phyloP scores from a whole-genome alignment of 2,797 vertebrate genomes.

The Enteromius thamalakanensis region DNA sequence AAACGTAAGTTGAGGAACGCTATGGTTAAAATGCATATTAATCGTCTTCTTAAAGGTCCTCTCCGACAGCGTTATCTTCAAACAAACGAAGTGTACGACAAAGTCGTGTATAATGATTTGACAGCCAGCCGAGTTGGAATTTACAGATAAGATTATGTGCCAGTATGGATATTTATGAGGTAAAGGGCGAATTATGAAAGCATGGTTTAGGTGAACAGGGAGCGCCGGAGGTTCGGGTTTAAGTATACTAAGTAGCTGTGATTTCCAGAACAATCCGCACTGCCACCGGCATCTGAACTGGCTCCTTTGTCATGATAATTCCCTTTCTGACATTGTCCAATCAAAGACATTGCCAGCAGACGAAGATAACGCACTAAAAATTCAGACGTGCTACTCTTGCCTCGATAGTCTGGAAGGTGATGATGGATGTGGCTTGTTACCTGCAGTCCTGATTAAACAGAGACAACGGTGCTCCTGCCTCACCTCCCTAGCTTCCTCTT shows the following conservation, averaged over 20 bases:
- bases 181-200: slow-evolving; percentile 15
- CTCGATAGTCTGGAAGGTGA: neutral
- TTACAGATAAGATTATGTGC: slow-evolving; percentile 40
- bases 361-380: slow-evolving; percentile 43
- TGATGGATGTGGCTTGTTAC: slow-evolving; percentile 58
- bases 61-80: slow-evolving; percentile 24
- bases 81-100: slow-evolving; percentile 23
- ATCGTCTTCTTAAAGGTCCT: neutral
- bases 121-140: slow-evolving; percentile 15
- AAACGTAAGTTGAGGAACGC: neutral
- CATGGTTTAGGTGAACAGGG: slow-evolving; percentile 26
- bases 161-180: neutral
- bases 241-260: slow-evolving; percentile 47
- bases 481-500: slow-evolving; percentile 48
- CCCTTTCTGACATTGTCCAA: slow-evolving; percentile 34
- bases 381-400: slow-evolving; percentile 38
- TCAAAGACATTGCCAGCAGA: slow-evolving; percentile 41
- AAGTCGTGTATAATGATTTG: slow-evolving; percentile 41
- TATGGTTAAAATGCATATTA: neutral
- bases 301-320: slow-evolving; percentile 49
- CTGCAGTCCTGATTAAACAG: slow-evolving; percentile 52
- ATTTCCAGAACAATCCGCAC: slow-evolving; percentile 37
- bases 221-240: slow-evolving; percentile 35
- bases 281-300: slow-evolving; percentile 26
- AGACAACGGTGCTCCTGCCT: slow-evolving; percentile 46